These are phyloP conservation scores for Meda fulgida DNA, from an alignment of 2,797 vertebrate species.

Conservation along the genomic window DNA sequence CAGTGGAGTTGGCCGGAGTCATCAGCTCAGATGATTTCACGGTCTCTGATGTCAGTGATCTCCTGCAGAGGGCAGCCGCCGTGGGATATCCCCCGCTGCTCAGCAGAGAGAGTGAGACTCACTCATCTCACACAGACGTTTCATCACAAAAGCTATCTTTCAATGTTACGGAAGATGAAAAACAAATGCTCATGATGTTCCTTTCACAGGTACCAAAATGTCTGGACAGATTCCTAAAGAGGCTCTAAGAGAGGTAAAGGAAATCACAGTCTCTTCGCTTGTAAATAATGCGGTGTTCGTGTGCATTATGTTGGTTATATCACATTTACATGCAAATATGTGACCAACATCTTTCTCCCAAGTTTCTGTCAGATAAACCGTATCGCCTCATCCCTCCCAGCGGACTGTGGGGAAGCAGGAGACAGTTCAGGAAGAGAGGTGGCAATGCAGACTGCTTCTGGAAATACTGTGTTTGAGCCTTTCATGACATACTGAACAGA, in stretches of 20 bases:
- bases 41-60: conserved; percentile 70
- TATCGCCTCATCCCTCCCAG: conserved; percentile 71
- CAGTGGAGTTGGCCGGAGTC: conserved; percentile 69
- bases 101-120: conserved; percentile 72
- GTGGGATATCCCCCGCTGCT: conserved; percentile 72
- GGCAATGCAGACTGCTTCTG: conserved; percentile 80
- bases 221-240: conserved; percentile 70
- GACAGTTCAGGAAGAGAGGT: conserved; percentile 77
- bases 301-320: background rate
- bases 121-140: conserved; percentile 15
- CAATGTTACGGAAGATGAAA: background rate
- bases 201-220: conserved; percentile 68
- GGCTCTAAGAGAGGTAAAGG: conserved; percentile 73
- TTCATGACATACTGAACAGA: conserved; percentile 28
- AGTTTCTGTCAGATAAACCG: conserved; percentile 77
- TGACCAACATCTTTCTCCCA: conserved; percentile 35
- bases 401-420: conserved; percentile 70
- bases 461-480: conserved; percentile 80
- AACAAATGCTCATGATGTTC: conserved; percentile 12
- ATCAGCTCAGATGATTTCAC: conserved; percentile 71
- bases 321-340: conserved; percentile 22
- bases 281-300: background rate
- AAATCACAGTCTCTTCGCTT: background rate
- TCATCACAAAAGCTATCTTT: background rate
- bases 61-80: conserved; percentile 69